Conservation (phyloP, 2,797 vertebrate genomes). For the Myotis planiceps region DNA sequence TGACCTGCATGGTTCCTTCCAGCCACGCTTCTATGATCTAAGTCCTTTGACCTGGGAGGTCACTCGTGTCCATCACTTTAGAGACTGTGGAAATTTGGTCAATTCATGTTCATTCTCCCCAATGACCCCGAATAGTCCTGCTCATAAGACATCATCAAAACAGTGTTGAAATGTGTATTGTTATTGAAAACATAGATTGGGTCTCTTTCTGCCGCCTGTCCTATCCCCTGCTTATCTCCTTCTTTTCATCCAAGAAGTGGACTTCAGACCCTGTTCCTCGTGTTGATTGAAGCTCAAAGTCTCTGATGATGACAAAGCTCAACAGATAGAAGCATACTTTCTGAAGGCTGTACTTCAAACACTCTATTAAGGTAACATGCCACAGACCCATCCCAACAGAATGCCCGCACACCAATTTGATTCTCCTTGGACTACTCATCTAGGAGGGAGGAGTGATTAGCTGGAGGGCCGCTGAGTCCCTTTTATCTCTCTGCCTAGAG, state of each 20-base stretch:
- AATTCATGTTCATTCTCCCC: not conserved
- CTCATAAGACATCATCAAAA: not conserved
- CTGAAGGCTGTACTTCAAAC: conserved; percentile 66
- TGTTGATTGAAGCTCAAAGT: not conserved
- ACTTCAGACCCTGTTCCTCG: conserved; percentile 46
- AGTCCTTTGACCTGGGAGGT: conserved; percentile 32
- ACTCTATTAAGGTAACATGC: conserved; percentile 16
- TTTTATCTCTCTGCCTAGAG: conserved; percentile 28
- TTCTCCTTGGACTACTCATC: conserved; percentile 21
- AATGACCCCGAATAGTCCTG: not conserved
- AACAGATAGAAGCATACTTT: conserved; percentile 26
- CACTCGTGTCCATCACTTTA: not conserved
- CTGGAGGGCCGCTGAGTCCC: not conserved
- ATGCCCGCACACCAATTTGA: conserved; percentile 6
- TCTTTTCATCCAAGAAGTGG: conserved; percentile 42
- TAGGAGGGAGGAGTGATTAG: conserved; percentile 31
- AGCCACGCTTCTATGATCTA: not conserved
- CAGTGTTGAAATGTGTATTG: not conserved
- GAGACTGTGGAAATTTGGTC: not conserved
- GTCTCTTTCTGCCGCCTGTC: not conserved
- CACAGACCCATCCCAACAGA: conserved; percentile 22
- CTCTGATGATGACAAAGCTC: conserved; percentile 35
- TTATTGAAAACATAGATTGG: not conserved
- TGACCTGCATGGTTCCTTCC: conserved; percentile 4
- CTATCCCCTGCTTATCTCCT: not conserved